Evolutionary conservation across 2,888 invertebrate species (phyloP), one percentile per base, ranked within the genome.

Genomic region (Hermaeophaga mercurialis): DNA sequence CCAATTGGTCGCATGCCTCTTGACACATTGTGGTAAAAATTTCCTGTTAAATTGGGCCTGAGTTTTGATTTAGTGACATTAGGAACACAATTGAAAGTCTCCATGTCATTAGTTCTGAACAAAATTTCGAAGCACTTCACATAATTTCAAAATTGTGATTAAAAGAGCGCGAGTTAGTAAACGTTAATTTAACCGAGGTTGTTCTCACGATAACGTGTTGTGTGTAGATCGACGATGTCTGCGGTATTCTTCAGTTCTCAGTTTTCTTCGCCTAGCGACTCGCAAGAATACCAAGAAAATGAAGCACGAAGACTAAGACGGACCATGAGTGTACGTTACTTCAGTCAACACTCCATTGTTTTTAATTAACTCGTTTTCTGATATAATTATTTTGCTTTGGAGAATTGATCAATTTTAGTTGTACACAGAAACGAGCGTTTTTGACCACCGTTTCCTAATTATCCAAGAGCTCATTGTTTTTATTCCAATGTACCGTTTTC

Each of bases 11-110:
- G 64, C 52, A 66, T 56, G 49, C 61, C 66, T 44, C 68, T 66
- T 22, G 66, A 64, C 38, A 66, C 66, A 65, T 67, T 66, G 43
- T 67, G 65, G 47, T 63, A 64, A 54, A 65, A 64, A 58, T 59
- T 63, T 26, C 62, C 63, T 12, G 56, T 58, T 26, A 67, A 60
- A 47, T 64, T 60, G 33, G 64, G 67, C 53, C 70, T 56, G 54
- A 63, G 65, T 64, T 70, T 71, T 24, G 64, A 61, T 48, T 58
- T 58, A 12, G 46, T 33, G 24, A 50, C 36, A 38, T 54, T 58
- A 44, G 58, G 58, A 33, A 54, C 50, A 54, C 58, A 58, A 31
- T 58, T 58, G 49, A 54, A 67, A 56, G 65, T 69, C 61, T 70
- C 69, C 71, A 71, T 71, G 38, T 52, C 52, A 54, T 43, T 22